Evolutionary conservation across 1,140 invertebrate genomes (phyloP).

Genomic region (Conus betulinus): DNA sequence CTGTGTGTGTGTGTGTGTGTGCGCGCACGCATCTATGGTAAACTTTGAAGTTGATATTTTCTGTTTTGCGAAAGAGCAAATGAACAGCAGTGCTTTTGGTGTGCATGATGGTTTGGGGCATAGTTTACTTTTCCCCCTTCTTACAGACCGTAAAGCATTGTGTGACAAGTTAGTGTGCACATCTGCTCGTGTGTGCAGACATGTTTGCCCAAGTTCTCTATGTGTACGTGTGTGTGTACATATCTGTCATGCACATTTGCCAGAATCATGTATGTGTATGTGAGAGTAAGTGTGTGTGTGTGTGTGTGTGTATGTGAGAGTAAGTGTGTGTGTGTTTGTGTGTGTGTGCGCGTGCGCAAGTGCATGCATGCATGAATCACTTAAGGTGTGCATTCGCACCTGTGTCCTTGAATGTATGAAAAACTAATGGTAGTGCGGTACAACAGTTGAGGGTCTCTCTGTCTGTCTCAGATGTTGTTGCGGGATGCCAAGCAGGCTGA

Average conservation of each 20-base stretch:
- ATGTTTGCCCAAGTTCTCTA: too few relatives aligned
- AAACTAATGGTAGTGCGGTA: not conserved
- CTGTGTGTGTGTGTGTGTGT: not conserved
- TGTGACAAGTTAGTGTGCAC: too few relatives aligned
- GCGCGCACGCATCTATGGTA: not conserved
- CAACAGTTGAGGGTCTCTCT: not conserved
- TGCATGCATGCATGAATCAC: too few relatives aligned
- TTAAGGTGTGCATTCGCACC: not conserved
- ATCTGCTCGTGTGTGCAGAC: too few relatives aligned
- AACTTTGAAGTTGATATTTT: not conserved
- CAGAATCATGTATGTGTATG: too few relatives aligned
- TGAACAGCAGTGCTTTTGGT: too few relatives aligned
- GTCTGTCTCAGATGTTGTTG: constrained; percentile 89
- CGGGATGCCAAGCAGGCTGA: constrained; percentile 98
- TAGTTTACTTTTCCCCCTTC: too few relatives aligned
- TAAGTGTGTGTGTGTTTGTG: not conserved
- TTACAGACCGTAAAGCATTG: too few relatives aligned
- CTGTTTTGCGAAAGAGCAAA: too few relatives aligned
- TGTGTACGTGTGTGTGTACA: too few relatives aligned
- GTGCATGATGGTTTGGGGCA: too few relatives aligned
- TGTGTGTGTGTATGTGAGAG: not conserved
- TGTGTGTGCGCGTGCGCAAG: not conserved
- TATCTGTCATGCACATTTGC: too few relatives aligned
- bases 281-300: not conserved
- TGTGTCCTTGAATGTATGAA: constrained; percentile 1